phyloP scores from a whole-genome alignment of 2,888 invertebrate species.

The Alloscopus bannaensis region DNA sequence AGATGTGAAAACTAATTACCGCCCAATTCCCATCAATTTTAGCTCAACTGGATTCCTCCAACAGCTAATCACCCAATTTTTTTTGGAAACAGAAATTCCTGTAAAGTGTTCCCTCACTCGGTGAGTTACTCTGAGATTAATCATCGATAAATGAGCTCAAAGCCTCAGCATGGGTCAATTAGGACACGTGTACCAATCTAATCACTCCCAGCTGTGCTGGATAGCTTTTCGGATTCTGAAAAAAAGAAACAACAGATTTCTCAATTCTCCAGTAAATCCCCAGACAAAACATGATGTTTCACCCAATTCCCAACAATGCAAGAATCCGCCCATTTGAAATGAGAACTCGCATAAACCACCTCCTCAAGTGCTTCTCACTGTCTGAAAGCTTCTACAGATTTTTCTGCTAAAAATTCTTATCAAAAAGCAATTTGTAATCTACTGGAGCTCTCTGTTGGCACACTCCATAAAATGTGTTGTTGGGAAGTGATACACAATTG shows the following conservation, averaged over 20 bases:
- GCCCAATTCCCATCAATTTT: too few relatives aligned
- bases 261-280: constrained; percentile 7
- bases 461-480: constrained; percentile 58
- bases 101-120: neutral
- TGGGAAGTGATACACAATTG: constrained; percentile 28
- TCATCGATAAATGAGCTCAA: constrained; percentile 39
- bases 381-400: constrained; percentile 32
- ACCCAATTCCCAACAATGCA: constrained; percentile 50
- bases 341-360: too few relatives aligned
- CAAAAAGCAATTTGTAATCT: constrained; percentile 44
- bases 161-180: constrained; percentile 58
- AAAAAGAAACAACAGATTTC: constrained; percentile 38
- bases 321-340: constrained; percentile 43
- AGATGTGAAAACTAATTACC: too few relatives aligned
- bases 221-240: constrained; percentile 10
- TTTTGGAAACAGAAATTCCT: neutral
- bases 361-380: too few relatives aligned
- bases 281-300: constrained; percentile 38
- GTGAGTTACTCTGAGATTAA: constrained; percentile 32
- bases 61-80: too few relatives aligned
- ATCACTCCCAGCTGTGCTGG: constrained; percentile 51
- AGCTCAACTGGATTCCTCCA: too few relatives aligned
- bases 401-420: constrained; percentile 30
- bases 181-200: constrained; percentile 58
- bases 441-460: constrained; percentile 31